Conservation (phyloP, 2,797 vertebrate species). For the Oreochromis grahami region DNA sequence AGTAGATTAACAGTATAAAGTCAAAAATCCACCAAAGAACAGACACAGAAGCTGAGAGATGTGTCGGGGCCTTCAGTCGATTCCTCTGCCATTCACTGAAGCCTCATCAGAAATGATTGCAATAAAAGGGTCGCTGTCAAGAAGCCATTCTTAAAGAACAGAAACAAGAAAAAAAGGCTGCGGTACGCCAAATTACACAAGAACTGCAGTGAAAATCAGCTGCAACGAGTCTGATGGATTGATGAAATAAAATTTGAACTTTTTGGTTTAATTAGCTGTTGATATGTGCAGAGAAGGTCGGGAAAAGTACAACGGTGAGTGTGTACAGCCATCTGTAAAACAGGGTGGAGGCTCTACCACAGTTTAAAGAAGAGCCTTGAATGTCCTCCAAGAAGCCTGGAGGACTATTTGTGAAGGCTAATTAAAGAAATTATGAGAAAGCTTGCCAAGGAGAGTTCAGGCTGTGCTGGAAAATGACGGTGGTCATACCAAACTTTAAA, state of each 20-base stretch:
- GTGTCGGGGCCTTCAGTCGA: background rate
- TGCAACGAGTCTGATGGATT: rapidly evolving
- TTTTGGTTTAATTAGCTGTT: background rate
- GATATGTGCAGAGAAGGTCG: rapidly evolving
- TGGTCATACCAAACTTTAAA: background rate
- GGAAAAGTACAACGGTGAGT: rapidly evolving
- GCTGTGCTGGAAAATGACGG: background rate
- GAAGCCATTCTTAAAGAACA: background rate
- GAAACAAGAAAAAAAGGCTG: background rate
- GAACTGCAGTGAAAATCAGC: background rate
- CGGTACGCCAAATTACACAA: background rate
- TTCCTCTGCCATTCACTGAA: background rate
- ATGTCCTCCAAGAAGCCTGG: background rate
- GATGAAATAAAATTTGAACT: background rate
- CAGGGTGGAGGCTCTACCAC: rapidly evolving
- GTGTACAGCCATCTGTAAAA: background rate
- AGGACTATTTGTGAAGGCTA: background rate
- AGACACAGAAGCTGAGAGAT: background rate
- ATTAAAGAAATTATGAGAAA: background rate
- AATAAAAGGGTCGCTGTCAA: background rate
- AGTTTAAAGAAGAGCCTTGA: background rate
- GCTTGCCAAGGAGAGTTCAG: background rate
- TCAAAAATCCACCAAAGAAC: background rate
- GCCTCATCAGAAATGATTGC: background rate
- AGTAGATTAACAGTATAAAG: background rate